Evolutionary conservation across 2,888 invertebrate species (phyloP).

Genomic region (Drosophila monieri): DNA sequence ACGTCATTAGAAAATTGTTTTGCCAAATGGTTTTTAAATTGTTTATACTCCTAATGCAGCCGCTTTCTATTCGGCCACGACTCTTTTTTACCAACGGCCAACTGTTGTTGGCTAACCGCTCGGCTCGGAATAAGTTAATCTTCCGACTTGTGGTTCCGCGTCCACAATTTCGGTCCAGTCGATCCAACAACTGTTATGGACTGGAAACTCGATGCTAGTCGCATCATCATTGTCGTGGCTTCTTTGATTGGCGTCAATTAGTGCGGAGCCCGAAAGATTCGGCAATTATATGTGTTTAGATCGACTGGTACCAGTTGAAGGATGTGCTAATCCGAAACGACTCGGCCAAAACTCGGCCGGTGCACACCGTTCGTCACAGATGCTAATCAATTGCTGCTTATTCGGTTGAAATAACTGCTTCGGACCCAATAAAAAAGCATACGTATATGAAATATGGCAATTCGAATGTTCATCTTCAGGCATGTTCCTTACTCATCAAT

Average conservation of each 20-base stretch:
- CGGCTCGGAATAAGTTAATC: conserved; percentile 60
- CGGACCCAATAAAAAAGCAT: conserved; percentile 20
- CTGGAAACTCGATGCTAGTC: conserved; percentile 20
- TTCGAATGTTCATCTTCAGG: conserved; percentile 16
- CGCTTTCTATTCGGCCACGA: conserved; percentile 59
- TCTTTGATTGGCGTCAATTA: conserved; percentile 68
- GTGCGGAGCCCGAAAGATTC: conserved; percentile 22
- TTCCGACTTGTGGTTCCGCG: conserved; percentile 59
- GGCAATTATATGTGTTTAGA: conserved; percentile 48
- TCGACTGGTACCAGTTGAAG: conserved; percentile 72
- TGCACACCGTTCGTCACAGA: conserved; percentile 33
- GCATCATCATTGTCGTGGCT: conserved; percentile 32
- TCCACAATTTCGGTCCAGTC: conserved; percentile 52
- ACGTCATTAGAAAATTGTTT: conserved; percentile 80
- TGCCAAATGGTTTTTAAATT: conserved; percentile 80
- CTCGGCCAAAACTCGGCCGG: conserved; percentile 26
- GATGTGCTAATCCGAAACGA: conserved; percentile 64
- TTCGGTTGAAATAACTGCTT: conserved; percentile 13
- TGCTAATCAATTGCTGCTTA: conserved; percentile 56
- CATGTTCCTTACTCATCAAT: conserved; percentile 43
- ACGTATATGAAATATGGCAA: conserved; percentile 25
- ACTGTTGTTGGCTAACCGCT: conserved; percentile 64
- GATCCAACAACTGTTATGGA: conserved; percentile 64
- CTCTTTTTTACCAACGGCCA: conserved; percentile 33
- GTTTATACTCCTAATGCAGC: conserved; percentile 65